These are phyloP conservation scores for Ennomos quercinarius DNA, from an alignment of 2,888 invertebrate species.

Conservation along the genomic window DNA sequence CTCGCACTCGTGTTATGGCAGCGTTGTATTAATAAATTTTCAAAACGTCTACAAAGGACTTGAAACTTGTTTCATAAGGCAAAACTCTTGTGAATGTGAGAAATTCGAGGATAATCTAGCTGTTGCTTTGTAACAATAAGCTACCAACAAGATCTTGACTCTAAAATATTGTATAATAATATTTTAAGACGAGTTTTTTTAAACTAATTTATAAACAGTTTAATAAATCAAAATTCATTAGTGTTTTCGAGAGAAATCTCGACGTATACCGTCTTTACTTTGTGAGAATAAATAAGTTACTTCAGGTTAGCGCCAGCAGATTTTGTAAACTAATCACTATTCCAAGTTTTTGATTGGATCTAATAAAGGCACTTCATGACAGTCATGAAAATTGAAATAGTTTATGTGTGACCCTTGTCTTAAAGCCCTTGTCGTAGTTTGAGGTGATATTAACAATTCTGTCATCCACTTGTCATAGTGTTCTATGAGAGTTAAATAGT, in stretches of 20 bases:
- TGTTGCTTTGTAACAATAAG: constrained; percentile 6
- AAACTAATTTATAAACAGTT: no score
- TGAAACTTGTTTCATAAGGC: constrained; percentile 33
- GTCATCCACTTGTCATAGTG: not conserved
- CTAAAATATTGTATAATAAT: not conserved
- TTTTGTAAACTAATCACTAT: no score
- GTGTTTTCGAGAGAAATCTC: no score
- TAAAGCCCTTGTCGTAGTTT: constrained; percentile 24
- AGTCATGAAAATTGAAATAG: constrained; percentile 50
- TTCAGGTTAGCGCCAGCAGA: no score
- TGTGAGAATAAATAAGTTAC: no score
- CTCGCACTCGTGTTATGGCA: constrained; percentile 24
- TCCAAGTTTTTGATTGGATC: constrained; percentile 11
- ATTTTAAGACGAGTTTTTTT: no score
- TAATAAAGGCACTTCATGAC: constrained; percentile 40
- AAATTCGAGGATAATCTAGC: constrained; percentile 14
- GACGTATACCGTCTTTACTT: no score
- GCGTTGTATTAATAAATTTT: constrained; percentile 38
- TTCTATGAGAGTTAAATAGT: no score
- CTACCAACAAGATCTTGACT: not conserved
- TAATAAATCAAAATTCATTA: no score
- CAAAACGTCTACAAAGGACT: constrained; percentile 31
- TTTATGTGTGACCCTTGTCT: constrained; percentile 32
- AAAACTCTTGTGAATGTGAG: constrained; percentile 18
- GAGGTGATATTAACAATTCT: constrained; percentile 10